Evolutionary conservation across 1,140 invertebrate species (phyloP), one percentile per base, ranked within the genome.

Genomic region (Metopolophium dirhodum): DNA sequence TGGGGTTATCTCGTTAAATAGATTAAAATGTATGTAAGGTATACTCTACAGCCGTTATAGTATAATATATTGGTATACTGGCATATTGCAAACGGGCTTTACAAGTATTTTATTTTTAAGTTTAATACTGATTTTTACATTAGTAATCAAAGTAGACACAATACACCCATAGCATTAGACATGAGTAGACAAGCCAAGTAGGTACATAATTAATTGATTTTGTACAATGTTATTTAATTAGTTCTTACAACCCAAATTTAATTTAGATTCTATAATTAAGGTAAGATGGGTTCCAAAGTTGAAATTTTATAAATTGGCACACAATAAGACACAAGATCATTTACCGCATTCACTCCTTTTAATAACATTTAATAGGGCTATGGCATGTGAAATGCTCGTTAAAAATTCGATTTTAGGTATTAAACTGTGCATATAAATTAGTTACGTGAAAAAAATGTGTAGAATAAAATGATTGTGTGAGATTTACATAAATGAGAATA

Each of bases 341-440:
- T 45, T 41, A 45, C 8, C 83, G 26, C 35, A 6, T 45, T 41
- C 26, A 85, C 23, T 41, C 9, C 37, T 41, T 85, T 85, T 85
- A 30, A 47, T 86, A 30, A 47, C 22, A 47, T 86, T 87, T 87
- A 87, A 87, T 49, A 87, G 7, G 47, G 45, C n/a, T 87, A 89
- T 89, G 7, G 49, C 87, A 54, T 54, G 87, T 89, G 87, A 89
- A 89, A 89, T 37, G n/a, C 87, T 89, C 87, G 87, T 89, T 89
- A 89, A 89, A 87, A 89, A 54, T 37, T 51, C 49, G 23, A 54
- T 89, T 54, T 86, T n/a, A 47, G 26, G n/a, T 89, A 30, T 89
- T 89, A 54, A 89, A 54, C 87, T 54, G 7, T 89, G n/a, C n/a
- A 54, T 54, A 89, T 45, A 89, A 89, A 51, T 89, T 89, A 89